A percentile compares a stretch with the other conserved stretches of the same genome.
Evolutionary conservation across 1,140 invertebrate species (phyloP).

Genomic region (Drosophila grimshawi): DNA sequence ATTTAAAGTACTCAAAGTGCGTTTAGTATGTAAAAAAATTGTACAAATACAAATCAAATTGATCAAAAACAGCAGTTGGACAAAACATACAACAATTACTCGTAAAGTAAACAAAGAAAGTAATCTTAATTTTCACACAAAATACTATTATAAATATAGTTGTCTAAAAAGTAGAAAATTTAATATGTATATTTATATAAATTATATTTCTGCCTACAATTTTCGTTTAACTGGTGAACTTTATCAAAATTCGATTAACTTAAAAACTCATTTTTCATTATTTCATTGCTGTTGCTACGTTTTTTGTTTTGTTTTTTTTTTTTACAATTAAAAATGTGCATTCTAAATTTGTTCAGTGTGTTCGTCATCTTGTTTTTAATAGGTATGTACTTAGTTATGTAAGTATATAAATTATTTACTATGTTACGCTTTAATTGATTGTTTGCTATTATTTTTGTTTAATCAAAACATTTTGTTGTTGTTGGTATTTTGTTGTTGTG

Average conservation of each 20-base stretch:
- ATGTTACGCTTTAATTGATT: conserved; percentile 58
- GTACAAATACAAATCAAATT: conserved; percentile 4
- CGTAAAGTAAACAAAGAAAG: conserved; percentile 9
- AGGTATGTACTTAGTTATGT: conserved; percentile 28
- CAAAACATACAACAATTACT: conserved; percentile 7
- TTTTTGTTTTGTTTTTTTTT: conserved; percentile 6
- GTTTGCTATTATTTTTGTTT: conserved; percentile 60
- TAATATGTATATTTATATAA: conserved; percentile 8
- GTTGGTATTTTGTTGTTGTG: conserved; percentile 19
- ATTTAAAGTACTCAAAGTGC: conserved; percentile 66
- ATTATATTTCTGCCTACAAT: conserved; percentile 27
- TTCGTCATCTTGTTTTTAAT: conserved; percentile 3
- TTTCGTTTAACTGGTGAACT: conserved; percentile 19
- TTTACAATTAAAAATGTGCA: conserved; percentile 46
- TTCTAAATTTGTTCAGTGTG: conserved; percentile 36
- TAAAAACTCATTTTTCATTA: conserved; percentile 6
- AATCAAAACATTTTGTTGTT: conserved; percentile 63
- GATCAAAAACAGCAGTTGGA: conserved; percentile 44
- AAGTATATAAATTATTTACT: conserved; percentile 42
- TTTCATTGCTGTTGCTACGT: conserved; percentile 16
- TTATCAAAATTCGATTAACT: conserved; percentile 14
- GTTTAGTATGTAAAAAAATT: conserved; percentile 36
- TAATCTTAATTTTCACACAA: conserved; percentile 11
- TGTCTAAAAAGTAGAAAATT: conserved; percentile 30
- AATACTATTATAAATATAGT: conserved; percentile 19